These are phyloP conservation scores for Gymnoscopelus microlampas DNA, from an alignment of 2,797 vertebrate genomes.

Conservation along the genomic window DNA sequence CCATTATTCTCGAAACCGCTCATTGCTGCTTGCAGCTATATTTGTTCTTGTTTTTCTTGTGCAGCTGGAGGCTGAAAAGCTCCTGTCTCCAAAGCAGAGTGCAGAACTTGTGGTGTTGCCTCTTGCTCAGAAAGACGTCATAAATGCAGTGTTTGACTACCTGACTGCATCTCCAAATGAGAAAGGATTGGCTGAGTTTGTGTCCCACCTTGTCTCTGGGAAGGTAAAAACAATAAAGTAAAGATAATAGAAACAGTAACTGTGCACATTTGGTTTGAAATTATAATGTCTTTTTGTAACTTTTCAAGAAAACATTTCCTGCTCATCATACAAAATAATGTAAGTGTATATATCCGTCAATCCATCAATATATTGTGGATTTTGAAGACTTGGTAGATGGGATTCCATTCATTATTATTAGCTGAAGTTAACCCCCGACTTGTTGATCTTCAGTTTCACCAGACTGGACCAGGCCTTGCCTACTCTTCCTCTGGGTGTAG, in stretches of 20 bases:
- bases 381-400: neutral
- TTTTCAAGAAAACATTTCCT: constrained; percentile 67
- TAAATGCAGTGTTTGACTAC: constrained; percentile 64
- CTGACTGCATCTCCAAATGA: constrained; percentile 34
- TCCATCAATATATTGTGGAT: neutral
- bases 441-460: constrained; percentile 56
- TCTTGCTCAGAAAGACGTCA: constrained; percentile 45
- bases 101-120: constrained; percentile 63
- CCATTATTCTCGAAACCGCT: too few relatives aligned
- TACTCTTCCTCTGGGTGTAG: constrained; percentile 32
- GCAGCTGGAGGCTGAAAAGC: constrained; percentile 63
- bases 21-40: too few relatives aligned
- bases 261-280: too few relatives aligned
- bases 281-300: constrained; percentile 11
- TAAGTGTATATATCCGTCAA: constrained; percentile 56
- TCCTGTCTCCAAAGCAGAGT: constrained; percentile 64
- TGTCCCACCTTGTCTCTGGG: constrained; percentile 47
- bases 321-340: constrained; percentile 69
- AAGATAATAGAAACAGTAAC: too few relatives aligned
- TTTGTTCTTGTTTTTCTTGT: neutral
- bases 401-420: neutral
- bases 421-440: neutral
- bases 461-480: constrained; percentile 62
- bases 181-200: constrained; percentile 39
- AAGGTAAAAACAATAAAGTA: constrained; percentile 38